phyloP scores from a whole-genome alignment of 2,888 invertebrate genomes.

The Empis stercorea region DNA sequence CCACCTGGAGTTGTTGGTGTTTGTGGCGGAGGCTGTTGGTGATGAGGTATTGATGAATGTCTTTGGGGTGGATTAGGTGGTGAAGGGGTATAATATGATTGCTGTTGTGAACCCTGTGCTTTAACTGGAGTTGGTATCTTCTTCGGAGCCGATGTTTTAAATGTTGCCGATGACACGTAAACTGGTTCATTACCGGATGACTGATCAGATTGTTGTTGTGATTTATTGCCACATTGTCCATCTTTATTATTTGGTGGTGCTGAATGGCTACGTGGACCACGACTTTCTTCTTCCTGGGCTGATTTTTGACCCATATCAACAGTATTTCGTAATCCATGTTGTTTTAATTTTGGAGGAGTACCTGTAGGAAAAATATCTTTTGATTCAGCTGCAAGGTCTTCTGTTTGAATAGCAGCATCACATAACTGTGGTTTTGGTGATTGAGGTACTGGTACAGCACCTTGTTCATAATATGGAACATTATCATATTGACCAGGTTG shows the following conservation, averaged over 20 bases:
- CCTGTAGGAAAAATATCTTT: conserved; percentile 24
- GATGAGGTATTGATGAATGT: background rate
- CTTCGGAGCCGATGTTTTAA: conserved; percentile 16
- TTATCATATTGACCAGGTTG: background rate
- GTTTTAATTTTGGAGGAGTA: conserved; percentile 36
- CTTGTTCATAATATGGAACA: background rate
- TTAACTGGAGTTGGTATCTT: conserved; percentile 5
- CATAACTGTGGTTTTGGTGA: conserved; percentile 27
- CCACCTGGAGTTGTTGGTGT: conserved; percentile 30
- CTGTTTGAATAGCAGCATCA: conserved; percentile 37
- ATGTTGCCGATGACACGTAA: conserved; percentile 15
- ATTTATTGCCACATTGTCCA: conserved; percentile 27
- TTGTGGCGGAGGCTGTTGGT: conserved; percentile 15
- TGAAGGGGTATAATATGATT: conserved; percentile 1
- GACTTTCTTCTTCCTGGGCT: conserved; percentile 39
- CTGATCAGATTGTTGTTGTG: conserved; percentile 19
- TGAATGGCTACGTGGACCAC: conserved; percentile 62
- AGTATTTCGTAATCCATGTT: conserved; percentile 62
- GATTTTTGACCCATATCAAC: conserved; percentile 61
- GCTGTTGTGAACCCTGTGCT: conserved; percentile 3
- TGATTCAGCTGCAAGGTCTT: conserved; percentile 20
- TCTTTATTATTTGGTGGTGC: conserved; percentile 42
- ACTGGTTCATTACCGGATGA: conserved; percentile 12
- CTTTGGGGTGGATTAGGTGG: conserved; percentile 3
- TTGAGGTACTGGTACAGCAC: conserved; percentile 14